Evolutionary conservation across 2,113 vertebrate genomes (phyloP).

Genomic region (Pseudois nayaur): DNA sequence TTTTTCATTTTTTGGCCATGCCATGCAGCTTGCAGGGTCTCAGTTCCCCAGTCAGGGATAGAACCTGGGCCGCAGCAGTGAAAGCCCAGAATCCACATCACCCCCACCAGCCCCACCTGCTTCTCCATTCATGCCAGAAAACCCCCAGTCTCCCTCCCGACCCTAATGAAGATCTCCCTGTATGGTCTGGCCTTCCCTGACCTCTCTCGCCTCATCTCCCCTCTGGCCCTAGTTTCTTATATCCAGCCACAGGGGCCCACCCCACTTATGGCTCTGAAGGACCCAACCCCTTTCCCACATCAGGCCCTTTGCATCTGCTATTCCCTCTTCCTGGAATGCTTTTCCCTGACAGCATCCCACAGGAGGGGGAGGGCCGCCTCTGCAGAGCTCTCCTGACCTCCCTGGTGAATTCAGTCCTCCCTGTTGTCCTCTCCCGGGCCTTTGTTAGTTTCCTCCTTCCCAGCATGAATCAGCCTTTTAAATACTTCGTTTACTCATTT

Average conservation of each 20-base stretch:
- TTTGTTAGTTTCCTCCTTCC: neutral
- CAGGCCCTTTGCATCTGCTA: neutral
- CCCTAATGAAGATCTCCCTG: fast-evolving
- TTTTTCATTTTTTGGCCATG: neutral
- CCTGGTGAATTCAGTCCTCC: neutral
- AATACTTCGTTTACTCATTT: neutral
- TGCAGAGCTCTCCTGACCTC: neutral
- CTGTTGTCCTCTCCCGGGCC: neutral
- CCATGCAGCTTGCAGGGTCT: neutral
- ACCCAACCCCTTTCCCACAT: neutral
- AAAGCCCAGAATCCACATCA: neutral
- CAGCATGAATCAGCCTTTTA: neutral
- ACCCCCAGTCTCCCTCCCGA: neutral
- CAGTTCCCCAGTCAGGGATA: neutral
- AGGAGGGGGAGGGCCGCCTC: neutral
- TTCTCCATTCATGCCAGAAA: neutral
- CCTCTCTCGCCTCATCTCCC: neutral
- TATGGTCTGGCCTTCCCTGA: neutral
- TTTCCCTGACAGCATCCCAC: neutral
- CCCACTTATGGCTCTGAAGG: neutral
- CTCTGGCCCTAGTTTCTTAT: neutral
- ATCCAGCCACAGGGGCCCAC: neutral
- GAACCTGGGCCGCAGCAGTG: neutral
- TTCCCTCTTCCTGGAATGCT: neutral
- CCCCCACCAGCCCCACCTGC: neutral